Conservation (phyloP, 2,888 invertebrate genomes). For the Scaptomyza parva region DNA sequence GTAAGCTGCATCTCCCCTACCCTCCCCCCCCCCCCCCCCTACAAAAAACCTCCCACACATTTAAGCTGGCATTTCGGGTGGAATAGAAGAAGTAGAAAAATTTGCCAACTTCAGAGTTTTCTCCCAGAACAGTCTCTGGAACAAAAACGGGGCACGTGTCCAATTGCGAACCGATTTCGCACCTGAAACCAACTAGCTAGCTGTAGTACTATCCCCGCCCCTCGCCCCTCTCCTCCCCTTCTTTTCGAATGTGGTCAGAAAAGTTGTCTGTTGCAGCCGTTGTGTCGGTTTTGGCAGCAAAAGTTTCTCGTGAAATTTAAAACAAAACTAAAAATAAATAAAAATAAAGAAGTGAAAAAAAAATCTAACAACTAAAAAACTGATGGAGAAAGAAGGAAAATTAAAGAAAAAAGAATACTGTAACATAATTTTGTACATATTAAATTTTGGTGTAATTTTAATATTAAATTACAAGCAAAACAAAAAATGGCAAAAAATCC, state of each 20-base stretch:
- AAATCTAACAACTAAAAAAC: slow-evolving; percentile 6
- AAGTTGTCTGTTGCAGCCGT: slow-evolving; percentile 46
- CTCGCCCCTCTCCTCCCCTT: background rate
- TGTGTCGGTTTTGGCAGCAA: slow-evolving; percentile 17
- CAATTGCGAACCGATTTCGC: slow-evolving; percentile 56
- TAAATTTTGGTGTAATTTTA: slow-evolving; percentile 66
- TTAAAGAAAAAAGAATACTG: slow-evolving; percentile 39
- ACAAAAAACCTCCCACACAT: background rate
- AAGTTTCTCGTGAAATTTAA: slow-evolving; percentile 67
- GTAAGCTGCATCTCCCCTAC: slow-evolving; percentile 50
- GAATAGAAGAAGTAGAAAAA: slow-evolving; percentile 13
- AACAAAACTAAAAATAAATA: slow-evolving; percentile 12
- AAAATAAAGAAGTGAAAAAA: background rate
- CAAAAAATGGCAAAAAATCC: slow-evolving; percentile 23
- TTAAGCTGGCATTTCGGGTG: slow-evolving; percentile 1
- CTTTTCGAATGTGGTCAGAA: slow-evolving; percentile 48
- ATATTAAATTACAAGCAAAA: slow-evolving; percentile 48
- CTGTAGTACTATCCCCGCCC: background rate
- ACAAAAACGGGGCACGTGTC: slow-evolving; percentile 58
- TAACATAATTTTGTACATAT: slow-evolving; percentile 79
- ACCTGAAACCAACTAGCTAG: slow-evolving; percentile 29
- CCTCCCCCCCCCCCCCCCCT: background rate
- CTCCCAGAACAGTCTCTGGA: background rate
- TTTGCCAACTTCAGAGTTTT: slow-evolving; percentile 27
- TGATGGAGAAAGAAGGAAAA: slow-evolving; percentile 8